phyloP scores from a whole-genome alignment of 2,113 vertebrate species.

The Mus pahari region DNA sequence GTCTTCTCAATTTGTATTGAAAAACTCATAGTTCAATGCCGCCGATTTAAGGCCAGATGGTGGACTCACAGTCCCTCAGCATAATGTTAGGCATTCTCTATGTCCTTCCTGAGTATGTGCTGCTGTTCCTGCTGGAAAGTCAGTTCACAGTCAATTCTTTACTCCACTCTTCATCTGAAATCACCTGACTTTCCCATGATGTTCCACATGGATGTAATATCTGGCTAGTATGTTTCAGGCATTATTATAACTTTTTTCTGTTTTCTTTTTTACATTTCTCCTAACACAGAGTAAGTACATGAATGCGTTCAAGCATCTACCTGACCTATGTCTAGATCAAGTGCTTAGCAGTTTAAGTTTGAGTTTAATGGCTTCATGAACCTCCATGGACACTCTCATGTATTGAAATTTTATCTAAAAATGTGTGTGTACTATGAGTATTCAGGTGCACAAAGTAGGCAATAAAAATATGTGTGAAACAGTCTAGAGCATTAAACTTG shows the following conservation, averaged over 20 bases:
- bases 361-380: background rate
- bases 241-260: background rate
- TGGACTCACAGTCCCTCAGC: background rate
- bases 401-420: slow-evolving; percentile 7
- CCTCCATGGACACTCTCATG: background rate
- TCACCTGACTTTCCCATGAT: background rate
- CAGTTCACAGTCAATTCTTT: background rate
- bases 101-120: background rate
- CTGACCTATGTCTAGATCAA: background rate
- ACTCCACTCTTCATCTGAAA: background rate
- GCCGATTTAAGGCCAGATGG: background rate
- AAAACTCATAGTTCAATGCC: background rate
- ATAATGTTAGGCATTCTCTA: background rate
- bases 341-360: background rate
- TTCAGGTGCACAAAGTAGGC: background rate
- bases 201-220: background rate
- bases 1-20: background rate
- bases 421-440: slow-evolving; percentile 33
- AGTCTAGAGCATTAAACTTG: slow-evolving; percentile 51
- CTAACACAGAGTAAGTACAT: background rate
- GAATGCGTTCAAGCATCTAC: background rate
- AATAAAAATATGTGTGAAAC: slow-evolving; percentile 20
- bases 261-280: background rate
- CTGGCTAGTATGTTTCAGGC: background rate
- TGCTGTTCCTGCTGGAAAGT: background rate